These are phyloP conservation scores for Linepithema humile DNA, from an alignment of 1,140 invertebrate species.

Conservation along the genomic window DNA sequence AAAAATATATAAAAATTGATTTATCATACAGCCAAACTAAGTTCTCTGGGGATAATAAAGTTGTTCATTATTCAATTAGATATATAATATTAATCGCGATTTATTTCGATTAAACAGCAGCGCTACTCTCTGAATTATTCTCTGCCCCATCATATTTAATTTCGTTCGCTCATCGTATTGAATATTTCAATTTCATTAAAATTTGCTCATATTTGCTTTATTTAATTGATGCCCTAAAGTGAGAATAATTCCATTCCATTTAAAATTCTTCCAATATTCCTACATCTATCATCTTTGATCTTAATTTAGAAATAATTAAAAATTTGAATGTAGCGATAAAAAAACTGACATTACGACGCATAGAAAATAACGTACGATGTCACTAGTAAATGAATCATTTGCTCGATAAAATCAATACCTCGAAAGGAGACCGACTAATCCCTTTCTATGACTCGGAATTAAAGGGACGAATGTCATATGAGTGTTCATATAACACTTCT, in stretches of 20 bases:
- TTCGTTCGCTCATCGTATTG: no score
- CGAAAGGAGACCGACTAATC: not conserved
- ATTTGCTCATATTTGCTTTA: not conserved
- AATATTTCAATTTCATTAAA: constrained; percentile 3
- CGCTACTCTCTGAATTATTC: not conserved
- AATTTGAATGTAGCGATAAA: not conserved
- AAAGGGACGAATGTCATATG: constrained; percentile 10
- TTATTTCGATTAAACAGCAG: not conserved
- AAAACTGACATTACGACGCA: not conserved
- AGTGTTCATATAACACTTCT: not conserved
- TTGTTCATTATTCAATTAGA: not conserved
- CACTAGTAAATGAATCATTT: constrained; percentile 32
- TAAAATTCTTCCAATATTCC: not conserved
- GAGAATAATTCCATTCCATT: not conserved
- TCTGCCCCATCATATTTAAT: not conserved
- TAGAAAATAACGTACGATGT: not conserved
- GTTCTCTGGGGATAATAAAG: not conserved
- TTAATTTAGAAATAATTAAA: not conserved
- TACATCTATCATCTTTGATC: not conserved
- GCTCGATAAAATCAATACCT: constrained; percentile 39
- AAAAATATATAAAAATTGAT: not conserved
- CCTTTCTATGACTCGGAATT: not conserved
- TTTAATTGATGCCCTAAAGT: not conserved
- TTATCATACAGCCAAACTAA: constrained; percentile 17
- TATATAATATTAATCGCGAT: not conserved